Conservation (phyloP, 2,113 vertebrate species). For the Spermophilus dauricus region DNA sequence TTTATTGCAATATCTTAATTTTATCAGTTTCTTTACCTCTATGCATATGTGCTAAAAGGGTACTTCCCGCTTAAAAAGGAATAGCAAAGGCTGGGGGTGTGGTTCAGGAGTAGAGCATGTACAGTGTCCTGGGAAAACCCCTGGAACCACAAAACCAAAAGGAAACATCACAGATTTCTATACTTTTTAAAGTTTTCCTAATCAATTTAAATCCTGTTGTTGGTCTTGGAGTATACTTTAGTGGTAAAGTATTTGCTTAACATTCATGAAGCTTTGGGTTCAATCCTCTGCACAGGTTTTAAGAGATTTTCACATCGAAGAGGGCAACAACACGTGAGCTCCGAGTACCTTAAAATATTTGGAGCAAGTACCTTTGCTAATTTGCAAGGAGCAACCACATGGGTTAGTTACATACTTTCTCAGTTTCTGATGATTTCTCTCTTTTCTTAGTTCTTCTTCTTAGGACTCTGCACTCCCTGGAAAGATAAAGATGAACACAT, state of each 20-base stretch:
- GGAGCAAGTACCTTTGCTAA: not conserved
- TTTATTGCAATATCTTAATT: not conserved
- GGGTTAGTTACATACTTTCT: not conserved
- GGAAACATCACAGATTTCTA: not conserved
- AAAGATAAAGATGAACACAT: slow-evolving; percentile 47
- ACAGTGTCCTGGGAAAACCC: not conserved
- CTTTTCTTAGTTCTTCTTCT: not conserved
- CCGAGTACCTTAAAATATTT: too few relatives aligned
- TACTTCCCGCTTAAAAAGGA: slow-evolving; percentile 16
- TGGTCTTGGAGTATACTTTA: not conserved
- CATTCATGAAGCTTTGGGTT: too few relatives aligned
- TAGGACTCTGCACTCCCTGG: not conserved
- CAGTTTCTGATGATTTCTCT: slow-evolving; percentile 11
- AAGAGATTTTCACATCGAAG: not conserved
- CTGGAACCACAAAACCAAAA: not conserved
- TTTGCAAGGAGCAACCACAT: not conserved
- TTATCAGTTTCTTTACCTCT: slow-evolving; percentile 12
- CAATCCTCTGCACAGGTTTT: not conserved
- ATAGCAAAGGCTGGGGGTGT: not conserved
- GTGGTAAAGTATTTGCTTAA: not conserved
- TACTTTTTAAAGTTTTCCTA: not conserved
- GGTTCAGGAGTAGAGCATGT: not conserved
- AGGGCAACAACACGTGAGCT: not conserved
- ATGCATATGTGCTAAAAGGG: not conserved
- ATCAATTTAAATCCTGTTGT: not conserved